Evolutionary conservation across 2,888 invertebrate species (phyloP).

Genomic region (Cyclophora albipunctata): DNA sequence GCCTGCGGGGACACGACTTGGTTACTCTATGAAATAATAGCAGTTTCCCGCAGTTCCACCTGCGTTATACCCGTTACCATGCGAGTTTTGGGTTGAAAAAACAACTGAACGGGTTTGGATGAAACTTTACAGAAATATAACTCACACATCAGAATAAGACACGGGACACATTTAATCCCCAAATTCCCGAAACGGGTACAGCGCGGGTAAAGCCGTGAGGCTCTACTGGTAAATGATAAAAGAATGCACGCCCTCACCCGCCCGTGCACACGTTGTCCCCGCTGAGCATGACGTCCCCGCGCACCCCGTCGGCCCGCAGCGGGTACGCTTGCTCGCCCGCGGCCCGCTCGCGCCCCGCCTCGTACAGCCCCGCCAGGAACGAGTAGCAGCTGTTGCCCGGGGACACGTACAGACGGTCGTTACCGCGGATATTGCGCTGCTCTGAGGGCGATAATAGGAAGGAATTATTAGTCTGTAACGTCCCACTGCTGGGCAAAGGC

Average conservation of each 20-base stretch:
- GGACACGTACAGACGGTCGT: conserved; percentile 92
- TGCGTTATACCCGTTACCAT: too few relatives aligned
- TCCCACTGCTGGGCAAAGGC: too few relatives aligned
- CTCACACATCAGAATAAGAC: too few relatives aligned
- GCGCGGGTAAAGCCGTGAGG: too few relatives aligned
- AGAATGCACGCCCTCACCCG: conserved; percentile 63
- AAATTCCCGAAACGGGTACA: too few relatives aligned
- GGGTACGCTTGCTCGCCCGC: conserved; percentile 71
- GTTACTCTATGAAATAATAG: too few relatives aligned
- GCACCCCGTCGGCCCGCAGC: conserved; percentile 85
- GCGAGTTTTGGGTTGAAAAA: too few relatives aligned
- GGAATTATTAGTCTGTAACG: not conserved
- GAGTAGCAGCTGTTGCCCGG: conserved; percentile 81
- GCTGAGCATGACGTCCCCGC: conserved; percentile 85
- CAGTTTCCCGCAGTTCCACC: too few relatives aligned
- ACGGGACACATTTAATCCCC: too few relatives aligned
- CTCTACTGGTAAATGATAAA: too few relatives aligned
- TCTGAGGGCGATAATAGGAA: conserved; percentile 44
- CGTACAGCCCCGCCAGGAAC: conserved; percentile 81
- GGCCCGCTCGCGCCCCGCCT: conserved; percentile 32
- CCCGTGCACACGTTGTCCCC: conserved; percentile 80
- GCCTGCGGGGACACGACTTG: conserved; percentile 43
- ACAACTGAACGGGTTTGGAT: too few relatives aligned
- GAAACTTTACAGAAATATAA: too few relatives aligned
- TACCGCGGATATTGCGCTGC: conserved; percentile 89